Base-by-base conservation (phyloP, 2,888 invertebrate species). In the Temnothorax unifasciatus region DNA sequence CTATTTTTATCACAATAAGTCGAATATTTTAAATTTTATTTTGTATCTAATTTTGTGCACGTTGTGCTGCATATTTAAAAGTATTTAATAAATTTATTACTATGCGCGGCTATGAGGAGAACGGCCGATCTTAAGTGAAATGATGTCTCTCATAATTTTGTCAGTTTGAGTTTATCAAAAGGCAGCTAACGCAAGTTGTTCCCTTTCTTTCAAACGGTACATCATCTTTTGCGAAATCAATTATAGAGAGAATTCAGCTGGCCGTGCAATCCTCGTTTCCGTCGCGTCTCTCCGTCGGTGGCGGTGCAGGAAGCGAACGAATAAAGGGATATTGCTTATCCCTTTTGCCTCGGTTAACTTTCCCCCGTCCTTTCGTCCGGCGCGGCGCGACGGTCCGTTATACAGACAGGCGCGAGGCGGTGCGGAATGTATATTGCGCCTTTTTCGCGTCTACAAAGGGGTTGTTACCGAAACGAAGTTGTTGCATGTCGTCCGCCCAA, bases 401-500 rank as follows among this genome's bases (percentile, higher is more conserved):
- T n/a, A 50, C 47, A 64, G 29, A 15, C 29, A 54, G 38, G 29
- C 29, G 29, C 29, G 29, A 29, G 29, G 4, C 54, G 13, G 18
- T 29, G 29, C 9, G 44, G 69, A 47, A 69, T 69, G 44, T 57
- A 59, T 79, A 47, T 79, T 50, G 57, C 47, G 44, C 79, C 18
- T 81, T 81, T 71, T 71, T 81, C 71, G 47, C 38, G 2, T 71
- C 34, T 71, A 81, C 73, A 81, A 81, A 81, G 79, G 59, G 73
- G 13, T 50, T 47, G 47, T 77, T 77, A 34, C 47, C 44, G 79
- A 75, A 83, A 77, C 59, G 82, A 83, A 76, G 59, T 83, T 66
- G 66, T 34, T 57, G 66, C 21, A 25, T 57, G 74, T 82, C 74
- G 25, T 66, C 47, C 66, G 64, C 0, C 77, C 66, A 77, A 68